phyloP scores from a whole-genome alignment of 2,797 vertebrate species.

The Manis pentadactyla region DNA sequence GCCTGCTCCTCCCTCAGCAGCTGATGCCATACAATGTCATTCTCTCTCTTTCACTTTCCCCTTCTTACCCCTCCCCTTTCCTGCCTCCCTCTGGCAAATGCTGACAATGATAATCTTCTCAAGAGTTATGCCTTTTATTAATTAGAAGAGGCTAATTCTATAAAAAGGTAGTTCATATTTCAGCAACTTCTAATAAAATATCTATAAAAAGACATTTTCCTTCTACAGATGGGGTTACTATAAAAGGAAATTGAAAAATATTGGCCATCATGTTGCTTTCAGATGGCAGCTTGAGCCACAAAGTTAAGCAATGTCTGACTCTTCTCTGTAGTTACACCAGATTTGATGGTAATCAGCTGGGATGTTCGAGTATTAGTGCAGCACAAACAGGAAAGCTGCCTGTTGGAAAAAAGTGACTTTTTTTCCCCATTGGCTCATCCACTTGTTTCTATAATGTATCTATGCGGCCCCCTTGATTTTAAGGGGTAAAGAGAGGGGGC shows the following conservation, averaged over 20 bases:
- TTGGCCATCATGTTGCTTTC: not conserved
- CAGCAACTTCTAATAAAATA: not conserved
- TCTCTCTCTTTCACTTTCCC: no score
- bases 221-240: not conserved
- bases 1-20: not conserved
- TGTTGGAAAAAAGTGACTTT: slow-evolving; percentile 14
- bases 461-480: slow-evolving; percentile 1
- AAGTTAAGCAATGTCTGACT: not conserved
- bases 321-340: not conserved
- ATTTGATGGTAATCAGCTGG: not conserved
- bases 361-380: not conserved
- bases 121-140: not conserved
- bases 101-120: not conserved
- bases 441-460: not conserved
- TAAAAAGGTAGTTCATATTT: not conserved
- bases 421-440: not conserved
- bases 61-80: not conserved
- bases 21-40: not conserved
- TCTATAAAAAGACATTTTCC: not conserved
- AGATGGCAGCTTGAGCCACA: not conserved
- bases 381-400: not conserved
- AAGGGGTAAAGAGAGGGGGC: not conserved
- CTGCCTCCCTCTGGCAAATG: not conserved
- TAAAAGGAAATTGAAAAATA: not conserved
- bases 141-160: not conserved